Evolutionary conservation across 2,113 vertebrate genomes (phyloP), one percentile per base, ranked within the genome.

Genomic region (Oriolus oriolus): DNA sequence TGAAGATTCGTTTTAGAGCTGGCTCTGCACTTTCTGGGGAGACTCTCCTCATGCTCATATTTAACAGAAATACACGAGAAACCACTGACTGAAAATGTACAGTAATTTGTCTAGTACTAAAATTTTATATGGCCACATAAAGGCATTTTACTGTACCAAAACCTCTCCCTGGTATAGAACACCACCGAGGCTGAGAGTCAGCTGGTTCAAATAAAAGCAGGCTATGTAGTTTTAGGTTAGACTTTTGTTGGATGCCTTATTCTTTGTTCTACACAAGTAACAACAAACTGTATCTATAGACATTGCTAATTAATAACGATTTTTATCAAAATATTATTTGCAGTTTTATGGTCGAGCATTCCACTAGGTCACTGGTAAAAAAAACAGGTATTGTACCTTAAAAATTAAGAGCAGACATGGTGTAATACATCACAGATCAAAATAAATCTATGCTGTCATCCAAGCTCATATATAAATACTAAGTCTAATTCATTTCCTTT

Each of bases 41-140:
- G 42, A 41, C 63, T 75, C 35, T 45, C 11, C 52, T 73, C 75
- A 16, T 7, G 14, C 71, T 50, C 31, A 28, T 27, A 60, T 94
- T 91, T 75, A 77, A 94, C 3, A 86, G 53, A 79, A 87, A 83
- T n/a, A 77, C 35, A 75, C 2, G 5, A 70, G 63, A 66, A 95
- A 76, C 28, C 89, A 63, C 84, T 66, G 57, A 73, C 57, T 81
- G 53, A 81, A 96, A 92, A 66, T 8, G 54, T 47, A 80, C 63
- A 75, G 90, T 50, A 75, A 92, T 94, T 94, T 94, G 81, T 73
- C 92, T 70, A 44, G 80, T 68, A 87, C 65, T 95, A 85, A 92
- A 83, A 95, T 93, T 93, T 92, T 77, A 94, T 89, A 77, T 7
- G 84, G 56, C 57, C 89, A 92, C 82, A 88, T 89, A 93, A 96